These are phyloP conservation scores for Macropis europaea DNA, from an alignment of 2,888 invertebrate species.

Conservation along the genomic window DNA sequence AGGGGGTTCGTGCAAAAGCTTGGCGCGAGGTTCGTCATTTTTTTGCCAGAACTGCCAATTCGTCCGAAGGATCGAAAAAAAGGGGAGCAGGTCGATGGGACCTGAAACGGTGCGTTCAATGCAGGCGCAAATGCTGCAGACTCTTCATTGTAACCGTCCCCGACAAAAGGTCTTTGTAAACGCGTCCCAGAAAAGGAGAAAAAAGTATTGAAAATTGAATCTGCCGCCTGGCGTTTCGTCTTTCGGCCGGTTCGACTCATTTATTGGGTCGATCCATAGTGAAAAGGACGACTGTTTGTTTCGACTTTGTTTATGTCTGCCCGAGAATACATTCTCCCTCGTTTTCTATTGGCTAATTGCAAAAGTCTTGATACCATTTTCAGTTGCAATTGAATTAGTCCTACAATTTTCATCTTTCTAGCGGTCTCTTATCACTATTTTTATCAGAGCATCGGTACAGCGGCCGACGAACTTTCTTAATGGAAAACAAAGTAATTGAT, in stretches of 20 bases:
- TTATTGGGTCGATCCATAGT: too few species aligned
- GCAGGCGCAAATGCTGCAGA: constrained; percentile 33
- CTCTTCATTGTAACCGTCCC: constrained; percentile 39
- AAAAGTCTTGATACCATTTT: too few species aligned
- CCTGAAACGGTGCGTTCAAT: constrained; percentile 37
- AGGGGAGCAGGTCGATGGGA: constrained; percentile 19
- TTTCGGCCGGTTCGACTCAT: too few species aligned
- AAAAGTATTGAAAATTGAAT: constrained; percentile 57
- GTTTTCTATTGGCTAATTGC: too few species aligned
- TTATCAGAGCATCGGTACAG: constrained; percentile 22
- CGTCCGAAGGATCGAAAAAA: constrained; percentile 36
- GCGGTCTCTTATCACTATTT: constrained; percentile 47
- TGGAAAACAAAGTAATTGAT: constrained; percentile 5
- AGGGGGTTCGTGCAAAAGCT: constrained; percentile 31
- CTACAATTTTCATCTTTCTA: too few species aligned
- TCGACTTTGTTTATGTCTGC: too few species aligned
- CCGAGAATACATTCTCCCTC: too few species aligned
- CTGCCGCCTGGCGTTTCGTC: constrained; percentile 17
- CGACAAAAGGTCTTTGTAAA: constrained; percentile 51
- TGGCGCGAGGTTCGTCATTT: constrained; percentile 13
- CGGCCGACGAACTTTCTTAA: not conserved
- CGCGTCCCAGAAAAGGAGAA: too few species aligned
- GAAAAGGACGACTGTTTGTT: too few species aligned
- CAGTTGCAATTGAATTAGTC: too few species aligned
- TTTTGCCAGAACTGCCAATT: constrained; percentile 24